These are phyloP conservation scores for Phengaris alcon DNA, from an alignment of 2,888 invertebrate genomes.

Conservation along the genomic window DNA sequence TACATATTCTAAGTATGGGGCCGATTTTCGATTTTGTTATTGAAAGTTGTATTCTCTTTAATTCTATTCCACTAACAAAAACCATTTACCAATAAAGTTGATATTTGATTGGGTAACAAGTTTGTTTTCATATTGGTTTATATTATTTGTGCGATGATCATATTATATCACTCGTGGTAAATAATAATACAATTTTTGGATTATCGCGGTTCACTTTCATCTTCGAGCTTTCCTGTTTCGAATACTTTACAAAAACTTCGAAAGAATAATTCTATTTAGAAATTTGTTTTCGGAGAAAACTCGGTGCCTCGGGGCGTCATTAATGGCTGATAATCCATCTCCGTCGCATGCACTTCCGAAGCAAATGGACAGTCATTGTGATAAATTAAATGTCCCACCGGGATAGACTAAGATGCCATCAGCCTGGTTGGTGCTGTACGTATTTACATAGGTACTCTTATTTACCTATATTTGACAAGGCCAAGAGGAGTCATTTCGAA, in stretches of 20 bases:
- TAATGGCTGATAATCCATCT: slow-evolving; percentile 57
- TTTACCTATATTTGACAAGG: background rate
- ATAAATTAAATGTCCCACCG: slow-evolving; percentile 36
- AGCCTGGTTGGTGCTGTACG: background rate
- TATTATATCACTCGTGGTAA: background rate
- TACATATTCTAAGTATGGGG: background rate
- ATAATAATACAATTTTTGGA: background rate
- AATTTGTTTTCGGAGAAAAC: slow-evolving; percentile 6
- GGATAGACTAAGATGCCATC: slow-evolving; percentile 29
- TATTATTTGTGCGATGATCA: background rate
- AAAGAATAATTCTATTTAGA: slow-evolving; percentile 5
- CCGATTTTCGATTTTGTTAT: no score
- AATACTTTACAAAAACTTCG: background rate
- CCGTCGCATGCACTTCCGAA: slow-evolving; percentile 51
- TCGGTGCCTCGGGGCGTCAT: slow-evolving; percentile 38
- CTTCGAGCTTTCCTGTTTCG: background rate
- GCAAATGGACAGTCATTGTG: slow-evolving; percentile 37
- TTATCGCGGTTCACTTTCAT: background rate
- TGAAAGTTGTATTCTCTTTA: background rate
- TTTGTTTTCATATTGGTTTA: slow-evolving; percentile 1
- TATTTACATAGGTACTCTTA: background rate
- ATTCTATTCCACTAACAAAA: slow-evolving; percentile 7
- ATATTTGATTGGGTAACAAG: slow-evolving; percentile 5
- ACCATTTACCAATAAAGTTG: background rate
- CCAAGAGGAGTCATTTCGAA: no score